These are phyloP conservation scores for Syrmaticus mikado DNA, from an alignment of 2,113 vertebrate genomes.

Conservation along the genomic window DNA sequence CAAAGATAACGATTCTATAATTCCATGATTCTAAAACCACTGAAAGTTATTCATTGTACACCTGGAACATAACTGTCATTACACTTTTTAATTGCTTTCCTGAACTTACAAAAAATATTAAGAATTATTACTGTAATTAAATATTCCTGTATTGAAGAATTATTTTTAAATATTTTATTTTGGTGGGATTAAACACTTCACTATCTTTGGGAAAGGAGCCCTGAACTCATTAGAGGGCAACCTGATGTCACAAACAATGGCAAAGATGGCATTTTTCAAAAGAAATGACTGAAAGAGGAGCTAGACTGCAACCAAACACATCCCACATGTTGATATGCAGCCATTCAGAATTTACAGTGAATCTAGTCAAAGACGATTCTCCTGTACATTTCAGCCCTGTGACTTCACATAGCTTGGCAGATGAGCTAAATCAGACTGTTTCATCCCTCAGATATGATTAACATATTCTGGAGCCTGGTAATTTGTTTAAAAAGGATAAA, in stretches of 20 bases:
- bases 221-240: background rate
- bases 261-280: background rate
- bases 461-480: background rate
- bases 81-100: background rate
- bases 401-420: background rate
- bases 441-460: background rate
- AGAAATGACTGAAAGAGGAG: background rate
- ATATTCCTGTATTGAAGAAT: background rate
- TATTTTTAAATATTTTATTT: background rate
- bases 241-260: background rate
- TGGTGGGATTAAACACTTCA: background rate
- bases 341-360: rapidly evolving
- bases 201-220: background rate
- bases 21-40: background rate
- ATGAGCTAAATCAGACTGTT: background rate
- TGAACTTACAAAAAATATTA: background rate
- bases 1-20: too few species aligned
- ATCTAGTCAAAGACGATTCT: background rate
- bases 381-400: background rate
- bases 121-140: background rate
- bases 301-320: background rate
- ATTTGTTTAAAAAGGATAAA: background rate
- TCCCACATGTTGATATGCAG: background rate
- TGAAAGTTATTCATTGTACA: background rate
- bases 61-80: background rate